phyloP scores from a whole-genome alignment of 2,113 vertebrate species.

The Lipophrys pholis region DNA sequence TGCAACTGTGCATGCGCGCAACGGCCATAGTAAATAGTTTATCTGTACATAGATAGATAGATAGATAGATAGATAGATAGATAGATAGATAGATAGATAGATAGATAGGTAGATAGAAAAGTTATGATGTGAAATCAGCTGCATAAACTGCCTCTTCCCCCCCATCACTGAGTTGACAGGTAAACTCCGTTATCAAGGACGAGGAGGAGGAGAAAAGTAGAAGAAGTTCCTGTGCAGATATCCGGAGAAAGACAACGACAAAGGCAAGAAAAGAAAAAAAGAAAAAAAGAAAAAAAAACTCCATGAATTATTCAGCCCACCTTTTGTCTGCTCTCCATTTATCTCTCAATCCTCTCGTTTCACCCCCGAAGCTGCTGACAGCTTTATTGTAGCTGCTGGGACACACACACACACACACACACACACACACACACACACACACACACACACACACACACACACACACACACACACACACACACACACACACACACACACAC shows the following conservation, averaged over 20 bases:
- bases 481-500: constrained; percentile 10
- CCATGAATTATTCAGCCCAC: constrained; percentile 82
- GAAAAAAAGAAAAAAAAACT: constrained; percentile 44
- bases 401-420: constrained; percentile 29
- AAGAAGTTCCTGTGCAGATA: neutral
- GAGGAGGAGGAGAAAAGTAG: too few species aligned
- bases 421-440: constrained; percentile 7
- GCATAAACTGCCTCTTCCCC: too few species aligned
- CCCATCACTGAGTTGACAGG: too few species aligned
- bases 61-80: too few species aligned
- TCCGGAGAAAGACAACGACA: constrained; percentile 35
- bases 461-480: constrained; percentile 24
- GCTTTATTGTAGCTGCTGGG: constrained; percentile 75
- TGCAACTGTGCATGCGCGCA: too few species aligned
- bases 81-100: too few species aligned
- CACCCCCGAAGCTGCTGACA: constrained; percentile 60
- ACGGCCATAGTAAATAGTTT: too few species aligned
- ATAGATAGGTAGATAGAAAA: too few species aligned
- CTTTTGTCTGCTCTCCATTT: constrained; percentile 73
- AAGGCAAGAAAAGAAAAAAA: constrained; percentile 54
- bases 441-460: constrained; percentile 29
- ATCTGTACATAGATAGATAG: too few species aligned
- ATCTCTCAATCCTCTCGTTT: constrained; percentile 66
- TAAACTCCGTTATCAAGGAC: too few species aligned
- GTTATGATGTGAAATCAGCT: too few species aligned